Base-by-base conservation (phyloP, 2,797 vertebrate genomes). In the Sebastolobus altivelis region DNA sequence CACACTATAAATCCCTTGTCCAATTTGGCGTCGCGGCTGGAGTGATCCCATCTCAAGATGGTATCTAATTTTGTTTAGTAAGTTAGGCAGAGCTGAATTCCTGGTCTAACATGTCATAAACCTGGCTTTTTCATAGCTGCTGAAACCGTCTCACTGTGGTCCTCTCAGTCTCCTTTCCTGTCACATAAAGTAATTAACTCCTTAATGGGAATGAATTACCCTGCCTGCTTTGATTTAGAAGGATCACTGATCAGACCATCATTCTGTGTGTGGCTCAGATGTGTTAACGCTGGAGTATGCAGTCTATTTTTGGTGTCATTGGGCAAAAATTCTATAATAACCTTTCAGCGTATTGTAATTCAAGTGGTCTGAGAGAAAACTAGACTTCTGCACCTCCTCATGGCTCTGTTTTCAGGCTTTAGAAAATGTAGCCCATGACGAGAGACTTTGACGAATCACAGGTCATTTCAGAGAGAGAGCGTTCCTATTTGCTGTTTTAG, bases 201-300 rank as follows among this genome's bases (percentile, higher is more conserved):
- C 6, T 61, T 87, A 83, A 87, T 85, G 20, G 65, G 75, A 85
- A 86, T 83, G 3, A 72, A 89, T 92, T 77, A 76, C 18, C 37
- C 65, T 80, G 82, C 14, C 77, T 72, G 49, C 63, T 79, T 63
- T 69, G 31, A 84, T 85, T 88, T 79, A 67, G 29, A 63, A 55
- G 16, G n/a, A 74, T 83, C 72, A 62, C 27, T 49, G 31, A 35
- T 79, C 62, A 80, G 6, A 31, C 37, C 12, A 11, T 67, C 59
- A 27, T 29, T 65, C 14, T 73, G 25, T 81, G 49, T 43, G 40
- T 65, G 72, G 63, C 49, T 75, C 13, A n/a, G 58, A 63, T 72
- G 2, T 73, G 9, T 22, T 22, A 54, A 54, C 22, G 52, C 52
- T 22, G 20, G 52, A 54, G 52, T 54, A 5, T n/a, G 16, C n/a